A percentile compares a stretch with the other conserved stretches of the same genome.
These are phyloP conservation scores for Amblyornis subalaris DNA, from an alignment of 2,113 vertebrate species.

Conservation along the genomic window DNA sequence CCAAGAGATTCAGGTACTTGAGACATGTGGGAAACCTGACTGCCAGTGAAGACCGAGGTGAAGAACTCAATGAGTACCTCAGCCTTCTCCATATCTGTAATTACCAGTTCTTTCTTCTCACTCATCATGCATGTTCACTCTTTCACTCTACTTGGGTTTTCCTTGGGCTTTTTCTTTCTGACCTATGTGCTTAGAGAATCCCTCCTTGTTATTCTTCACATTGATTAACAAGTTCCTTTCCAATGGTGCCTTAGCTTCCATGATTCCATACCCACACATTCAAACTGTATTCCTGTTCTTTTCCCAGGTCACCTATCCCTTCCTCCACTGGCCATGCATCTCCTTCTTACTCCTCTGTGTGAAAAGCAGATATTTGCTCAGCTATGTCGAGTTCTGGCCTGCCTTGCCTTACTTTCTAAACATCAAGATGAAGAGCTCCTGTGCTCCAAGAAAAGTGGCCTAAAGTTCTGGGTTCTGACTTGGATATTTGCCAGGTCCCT, in stretches of 20 bases:
- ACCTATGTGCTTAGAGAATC: background rate
- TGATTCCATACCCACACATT: too few species aligned
- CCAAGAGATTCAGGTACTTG: background rate
- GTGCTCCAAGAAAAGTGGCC: background rate
- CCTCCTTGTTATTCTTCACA: background rate
- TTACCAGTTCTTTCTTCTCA: background rate
- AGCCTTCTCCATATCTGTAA: background rate
- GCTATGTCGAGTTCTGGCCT: background rate
- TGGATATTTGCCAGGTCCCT: background rate
- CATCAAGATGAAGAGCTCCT: background rate
- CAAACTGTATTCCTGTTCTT: background rate
- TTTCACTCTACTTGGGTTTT: background rate
- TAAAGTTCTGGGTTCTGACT: background rate
- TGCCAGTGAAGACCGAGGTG: background rate
- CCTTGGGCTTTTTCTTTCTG: background rate
- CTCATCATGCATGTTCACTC: accelerated
- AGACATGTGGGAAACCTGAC: background rate
- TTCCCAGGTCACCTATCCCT: background rate
- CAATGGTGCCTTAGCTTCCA: background rate
- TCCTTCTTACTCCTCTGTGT: background rate
- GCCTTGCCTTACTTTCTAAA: background rate
- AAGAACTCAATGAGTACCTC: background rate
- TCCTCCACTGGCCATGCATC: background rate
- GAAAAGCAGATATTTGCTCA: background rate
- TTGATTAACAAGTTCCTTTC: background rate